A percentile compares a stretch with the other conserved stretches of the same genome.
Conservation (phyloP, 2,113 vertebrate genomes). For the Phrynocephalus versicolor region DNA sequence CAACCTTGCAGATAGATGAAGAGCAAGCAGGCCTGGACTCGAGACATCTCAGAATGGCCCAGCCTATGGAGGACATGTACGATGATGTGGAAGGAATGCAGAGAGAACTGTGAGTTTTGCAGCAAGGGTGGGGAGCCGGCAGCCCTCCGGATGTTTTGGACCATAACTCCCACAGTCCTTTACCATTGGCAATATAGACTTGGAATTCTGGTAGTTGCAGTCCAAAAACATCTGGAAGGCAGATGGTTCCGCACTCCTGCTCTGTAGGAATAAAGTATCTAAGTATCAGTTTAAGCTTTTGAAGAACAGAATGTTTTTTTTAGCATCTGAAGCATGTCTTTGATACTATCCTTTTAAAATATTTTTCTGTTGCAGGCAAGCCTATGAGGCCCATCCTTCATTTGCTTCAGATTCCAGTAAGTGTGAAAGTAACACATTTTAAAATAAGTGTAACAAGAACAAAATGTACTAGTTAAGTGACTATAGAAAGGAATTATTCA, state of each 20-base stretch:
- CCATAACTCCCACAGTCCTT: too few species aligned
- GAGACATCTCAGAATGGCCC: slow-evolving; percentile 37
- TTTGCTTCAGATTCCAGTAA: slow-evolving; percentile 65
- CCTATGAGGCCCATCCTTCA: slow-evolving; percentile 31
- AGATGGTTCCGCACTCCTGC: too few species aligned
- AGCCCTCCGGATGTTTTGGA: too few species aligned
- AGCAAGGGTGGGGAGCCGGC: too few species aligned
- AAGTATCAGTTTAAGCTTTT: neutral
- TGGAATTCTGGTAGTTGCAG: too few species aligned
- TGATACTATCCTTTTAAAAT: slow-evolving; percentile 29
- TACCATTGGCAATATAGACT: too few species aligned
- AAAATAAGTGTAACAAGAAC: neutral
- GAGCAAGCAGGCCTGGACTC: slow-evolving; percentile 71
- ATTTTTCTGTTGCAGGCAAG: slow-evolving; percentile 49
- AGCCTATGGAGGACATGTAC: slow-evolving; percentile 59
- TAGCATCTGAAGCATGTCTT: neutral
- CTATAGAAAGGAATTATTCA: neutral
- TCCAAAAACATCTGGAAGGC: too few species aligned
- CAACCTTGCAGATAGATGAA: slow-evolving; percentile 67
- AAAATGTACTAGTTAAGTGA: neutral
- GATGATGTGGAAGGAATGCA: slow-evolving; percentile 57
- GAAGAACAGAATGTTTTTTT: neutral
- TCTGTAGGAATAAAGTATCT: neutral
- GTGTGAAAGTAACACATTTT: slow-evolving; percentile 23
- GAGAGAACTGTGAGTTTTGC: slow-evolving; percentile 64